Evolutionary conservation across 2,888 invertebrate species (phyloP).

Genomic region (Pyrrhosoma nymphula): DNA sequence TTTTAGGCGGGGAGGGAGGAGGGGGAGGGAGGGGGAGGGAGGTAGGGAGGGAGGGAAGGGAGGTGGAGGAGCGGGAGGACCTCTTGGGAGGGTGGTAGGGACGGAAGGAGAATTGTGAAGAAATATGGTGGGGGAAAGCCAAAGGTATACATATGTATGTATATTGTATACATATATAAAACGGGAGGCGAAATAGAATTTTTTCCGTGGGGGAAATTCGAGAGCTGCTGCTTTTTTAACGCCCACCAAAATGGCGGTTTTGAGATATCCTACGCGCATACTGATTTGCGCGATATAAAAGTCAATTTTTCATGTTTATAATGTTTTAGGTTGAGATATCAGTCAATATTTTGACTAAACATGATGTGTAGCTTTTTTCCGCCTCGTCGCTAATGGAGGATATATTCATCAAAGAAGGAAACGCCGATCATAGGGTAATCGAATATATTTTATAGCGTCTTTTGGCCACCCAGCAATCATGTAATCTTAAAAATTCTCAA

Average conservation of each 20-base stretch:
- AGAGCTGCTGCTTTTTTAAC: neutral
- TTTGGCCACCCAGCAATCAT: too few relatives aligned
- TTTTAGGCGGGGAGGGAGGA: neutral
- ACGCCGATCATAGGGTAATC: too few relatives aligned
- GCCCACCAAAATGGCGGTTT: neutral
- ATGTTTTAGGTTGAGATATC: too few relatives aligned
- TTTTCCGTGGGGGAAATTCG: neutral
- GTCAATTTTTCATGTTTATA: too few relatives aligned
- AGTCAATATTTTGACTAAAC: too few relatives aligned
- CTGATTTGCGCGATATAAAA: neutral
- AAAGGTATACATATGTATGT: too few relatives aligned
- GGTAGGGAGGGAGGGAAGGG: neutral
- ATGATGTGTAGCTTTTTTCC: too few relatives aligned
- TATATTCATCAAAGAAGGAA: too few relatives aligned
- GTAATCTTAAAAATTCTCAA: too few relatives aligned
- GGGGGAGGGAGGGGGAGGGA: neutral
- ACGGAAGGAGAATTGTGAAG: neutral
- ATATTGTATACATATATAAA: neutral
- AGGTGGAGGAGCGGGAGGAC: neutral
- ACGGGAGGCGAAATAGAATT: slow-evolving; percentile 9
- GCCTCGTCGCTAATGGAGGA: too few relatives aligned
- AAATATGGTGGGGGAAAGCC: neutral
- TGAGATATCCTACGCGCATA: neutral
- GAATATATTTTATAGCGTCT: too few relatives aligned
- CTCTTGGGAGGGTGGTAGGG: neutral